Evolutionary conservation across 2,888 invertebrate species (phyloP).

Genomic region (Tipula confusa): DNA sequence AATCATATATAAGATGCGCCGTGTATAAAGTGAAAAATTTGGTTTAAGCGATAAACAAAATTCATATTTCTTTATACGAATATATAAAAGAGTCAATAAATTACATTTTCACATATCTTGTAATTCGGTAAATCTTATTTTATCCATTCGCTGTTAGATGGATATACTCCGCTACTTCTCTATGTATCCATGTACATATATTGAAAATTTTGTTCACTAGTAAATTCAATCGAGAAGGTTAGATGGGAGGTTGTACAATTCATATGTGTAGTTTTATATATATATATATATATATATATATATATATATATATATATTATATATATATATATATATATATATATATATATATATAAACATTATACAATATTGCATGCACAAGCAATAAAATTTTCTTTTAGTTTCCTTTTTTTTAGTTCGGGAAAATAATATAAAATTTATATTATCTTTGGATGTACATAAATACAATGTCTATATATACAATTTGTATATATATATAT

Average conservation of each 20-base stretch:
- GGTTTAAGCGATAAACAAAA: conserved; percentile 7
- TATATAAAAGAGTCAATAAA: neutral
- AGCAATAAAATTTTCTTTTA: conserved; percentile 14
- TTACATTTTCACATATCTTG: conserved; percentile 3
- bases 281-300: too few species aligned
- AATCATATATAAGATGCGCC: neutral
- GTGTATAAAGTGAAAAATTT: neutral
- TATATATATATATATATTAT: neutral
- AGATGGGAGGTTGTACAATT: neutral
- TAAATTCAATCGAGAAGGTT: conserved; percentile 12
- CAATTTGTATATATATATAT: neutral
- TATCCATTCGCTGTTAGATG: neutral
- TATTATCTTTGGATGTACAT: conserved; percentile 15
- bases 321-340: neutral
- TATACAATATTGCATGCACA: conserved; percentile 20
- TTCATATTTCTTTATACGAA: neutral
- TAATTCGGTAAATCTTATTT: neutral
- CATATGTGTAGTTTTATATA: neutral
- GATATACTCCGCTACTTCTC: neutral
- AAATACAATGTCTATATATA: conserved; percentile 21
- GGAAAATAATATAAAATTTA: conserved; percentile 12
- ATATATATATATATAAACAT: neutral
- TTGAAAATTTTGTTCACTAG: neutral
- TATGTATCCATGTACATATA: neutral
- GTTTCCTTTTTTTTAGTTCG: conserved; percentile 4